Evolutionary conservation across 1,140 invertebrate genomes (phyloP), one percentile per base, ranked within the genome.

Genomic region (Rhyacophila brunnea): DNA sequence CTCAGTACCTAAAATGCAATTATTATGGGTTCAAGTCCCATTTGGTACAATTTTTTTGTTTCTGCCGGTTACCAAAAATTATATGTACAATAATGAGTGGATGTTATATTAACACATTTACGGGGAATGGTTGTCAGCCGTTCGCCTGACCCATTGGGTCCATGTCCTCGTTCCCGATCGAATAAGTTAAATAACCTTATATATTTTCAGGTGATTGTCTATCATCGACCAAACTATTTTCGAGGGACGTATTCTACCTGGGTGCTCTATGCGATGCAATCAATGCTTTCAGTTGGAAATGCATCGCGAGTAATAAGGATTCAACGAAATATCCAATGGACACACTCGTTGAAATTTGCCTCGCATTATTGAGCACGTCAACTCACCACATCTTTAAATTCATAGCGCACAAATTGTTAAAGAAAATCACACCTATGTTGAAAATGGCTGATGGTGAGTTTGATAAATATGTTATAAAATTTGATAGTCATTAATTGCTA

Each of bases 401-500:
- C 44, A 47, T 57, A 20, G 51, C 55, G 1, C 40, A 58, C 34
- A 51, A 36, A 9, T 38, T 62, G 32, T 23, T 65, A 14, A 62
- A 65, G 43, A 43, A 43, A 28, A 11, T 65, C 6, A 60, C 52
- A 35, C 56, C 64, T 10, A 13, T 35, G 11, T 45, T 65, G 20
- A 59, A 62, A 14, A 32, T 58, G 35, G 34, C 38, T n/a, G 64
- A 65, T 23, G 59, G 64, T 65, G 52, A 58, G 50, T 59, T 34
- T 20, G 23, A 28, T 28, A 28, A n/a, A 28, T 28, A 28, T 9
- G 9, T 28, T 28, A 5, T 9, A 28, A 28, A 28, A 28, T 28
- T n/a, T n/a, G n/a, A n/a, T n/a, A n/a, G n/a, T n/a, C n/a, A n/a
- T n/a, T n/a, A n/a, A n/a, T n/a, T n/a, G n/a, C n/a, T n/a, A n/a